Evolutionary conservation across 2,113 vertebrate genomes (phyloP), one percentile per base, ranked within the genome.

Genomic region (Solea solea): DNA sequence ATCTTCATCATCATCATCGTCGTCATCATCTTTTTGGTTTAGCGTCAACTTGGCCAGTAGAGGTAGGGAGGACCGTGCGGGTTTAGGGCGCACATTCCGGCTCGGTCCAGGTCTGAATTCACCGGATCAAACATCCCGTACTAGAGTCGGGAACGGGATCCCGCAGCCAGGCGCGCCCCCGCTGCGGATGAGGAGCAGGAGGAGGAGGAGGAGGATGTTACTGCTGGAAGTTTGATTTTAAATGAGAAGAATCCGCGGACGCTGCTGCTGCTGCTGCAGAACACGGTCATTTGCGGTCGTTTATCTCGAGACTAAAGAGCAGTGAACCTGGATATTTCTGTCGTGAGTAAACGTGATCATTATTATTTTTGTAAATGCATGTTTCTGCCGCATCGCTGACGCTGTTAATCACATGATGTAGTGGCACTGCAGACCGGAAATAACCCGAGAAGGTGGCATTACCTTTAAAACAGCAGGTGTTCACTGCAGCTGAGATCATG

Each of bases 301-400:
- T 44, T 48, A 53, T 8, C 51, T 16, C 2, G 56, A 42, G 13
- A 70, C 16, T 14, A 8, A 15, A 45, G 1, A 11, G 27, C 55
- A 15, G 56, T 0, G 12, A 55, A n/a, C 78, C 48, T 65, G 82
- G 84, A 85, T 57, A 69, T 76, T 44, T 52, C 51, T 7, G 4
- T 42, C 71, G 89, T 90, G 78, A 90, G 89, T 89, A 85, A 3
- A 0, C 13, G 8, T 14, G 5, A 7, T 34, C 14, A 6, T 42
- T 6, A 42, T 46, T 13, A 46, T 13, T 44, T 28, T 12, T 55
- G 4, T n/a, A 57, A 5, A 8, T 6, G 8, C 11, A 7, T 8
- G 39, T 59, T 42, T 61, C 63, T 89, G 80, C 68, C 76, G 89
- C 89, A 90, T 80, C 53, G 53, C 42, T 25, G 51, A 68, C 69